Evolutionary conservation across 2,113 vertebrate species (phyloP).

Genomic region (Pteropus alecto): DNA sequence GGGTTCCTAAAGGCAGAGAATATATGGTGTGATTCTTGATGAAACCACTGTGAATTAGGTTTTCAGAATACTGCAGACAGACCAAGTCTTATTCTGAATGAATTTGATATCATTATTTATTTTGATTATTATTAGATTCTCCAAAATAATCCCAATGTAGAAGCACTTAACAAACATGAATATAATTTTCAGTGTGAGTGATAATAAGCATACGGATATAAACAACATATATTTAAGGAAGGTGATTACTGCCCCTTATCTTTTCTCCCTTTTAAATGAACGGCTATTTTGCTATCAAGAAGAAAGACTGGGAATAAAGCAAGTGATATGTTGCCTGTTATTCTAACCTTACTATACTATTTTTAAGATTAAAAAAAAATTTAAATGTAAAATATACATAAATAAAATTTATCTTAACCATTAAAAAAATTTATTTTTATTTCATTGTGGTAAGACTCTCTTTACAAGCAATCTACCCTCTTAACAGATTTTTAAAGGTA

Average conservation of each 20-base stretch:
- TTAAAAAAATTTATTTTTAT: background rate
- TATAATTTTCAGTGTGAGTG: constrained; percentile 26
- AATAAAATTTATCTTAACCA: background rate
- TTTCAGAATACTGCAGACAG: background rate
- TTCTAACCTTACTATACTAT: background rate
- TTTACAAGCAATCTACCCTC: background rate
- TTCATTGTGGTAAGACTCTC: background rate
- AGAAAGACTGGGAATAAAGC: background rate
- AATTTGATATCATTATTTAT: constrained; percentile 45
- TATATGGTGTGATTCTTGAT: constrained; percentile 29
- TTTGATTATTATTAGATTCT: background rate
- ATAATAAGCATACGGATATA: background rate
- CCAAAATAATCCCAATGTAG: constrained; percentile 3
- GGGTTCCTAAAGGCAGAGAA: constrained; percentile 76
- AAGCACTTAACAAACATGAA: constrained; percentile 8
- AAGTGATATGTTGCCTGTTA: background rate
- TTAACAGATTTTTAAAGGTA: background rate
- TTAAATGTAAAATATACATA: background rate
- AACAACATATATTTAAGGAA: constrained; percentile 15
- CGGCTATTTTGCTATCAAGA: background rate
- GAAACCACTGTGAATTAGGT: constrained; percentile 24
- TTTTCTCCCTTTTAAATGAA: constrained; percentile 6
- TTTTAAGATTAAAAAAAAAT: background rate
- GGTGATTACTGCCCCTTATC: background rate
- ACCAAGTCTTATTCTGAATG: constrained; percentile 49